Percentiles rank a stretch among this genome's conserved stretches.
Conservation (phyloP, 2,113 vertebrate genomes). For the Climacteris rufus region DNA sequence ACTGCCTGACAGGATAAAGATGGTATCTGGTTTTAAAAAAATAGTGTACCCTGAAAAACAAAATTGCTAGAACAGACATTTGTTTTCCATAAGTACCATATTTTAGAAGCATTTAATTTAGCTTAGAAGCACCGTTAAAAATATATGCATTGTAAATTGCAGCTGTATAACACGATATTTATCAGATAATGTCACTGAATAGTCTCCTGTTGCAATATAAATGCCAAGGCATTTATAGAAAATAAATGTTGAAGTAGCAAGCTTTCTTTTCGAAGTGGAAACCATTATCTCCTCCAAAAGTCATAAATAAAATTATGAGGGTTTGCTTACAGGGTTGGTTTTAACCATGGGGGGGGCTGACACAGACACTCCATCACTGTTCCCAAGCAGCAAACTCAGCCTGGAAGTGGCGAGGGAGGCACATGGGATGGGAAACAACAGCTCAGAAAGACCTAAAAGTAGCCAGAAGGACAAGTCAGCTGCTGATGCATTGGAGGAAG, state of each 20-base stretch:
- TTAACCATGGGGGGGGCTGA: not conserved
- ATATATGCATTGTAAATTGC: conserved; percentile 66
- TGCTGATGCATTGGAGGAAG: not conserved
- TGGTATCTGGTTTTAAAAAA: conserved; percentile 46
- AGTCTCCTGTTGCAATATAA: conserved; percentile 64
- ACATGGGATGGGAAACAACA: fast-evolving
- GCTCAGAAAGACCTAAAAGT: not conserved
- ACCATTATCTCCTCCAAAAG: conserved; percentile 41
- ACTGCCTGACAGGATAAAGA: conserved; percentile 61
- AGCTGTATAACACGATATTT: conserved; percentile 58
- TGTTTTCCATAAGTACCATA: conserved; percentile 49
- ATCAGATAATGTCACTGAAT: conserved; percentile 62
- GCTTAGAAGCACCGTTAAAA: conserved; percentile 56
- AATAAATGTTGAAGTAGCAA: conserved; percentile 38
- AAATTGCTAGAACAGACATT: conserved; percentile 48
- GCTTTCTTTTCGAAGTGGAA: conserved; percentile 49
- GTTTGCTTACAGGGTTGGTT: not conserved
- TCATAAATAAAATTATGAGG: conserved; percentile 43
- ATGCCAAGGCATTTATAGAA: conserved; percentile 43
- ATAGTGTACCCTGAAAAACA: conserved; percentile 50
- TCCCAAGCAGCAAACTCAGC: not conserved
- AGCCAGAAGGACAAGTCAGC: not conserved
- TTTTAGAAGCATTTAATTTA: conserved; percentile 68
- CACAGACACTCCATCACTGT: not conserved
- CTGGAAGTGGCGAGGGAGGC: not conserved